Evolutionary conservation across 2,888 invertebrate genomes (phyloP), one percentile per base, ranked within the genome.

Genomic region (Drosophila crucigera): DNA sequence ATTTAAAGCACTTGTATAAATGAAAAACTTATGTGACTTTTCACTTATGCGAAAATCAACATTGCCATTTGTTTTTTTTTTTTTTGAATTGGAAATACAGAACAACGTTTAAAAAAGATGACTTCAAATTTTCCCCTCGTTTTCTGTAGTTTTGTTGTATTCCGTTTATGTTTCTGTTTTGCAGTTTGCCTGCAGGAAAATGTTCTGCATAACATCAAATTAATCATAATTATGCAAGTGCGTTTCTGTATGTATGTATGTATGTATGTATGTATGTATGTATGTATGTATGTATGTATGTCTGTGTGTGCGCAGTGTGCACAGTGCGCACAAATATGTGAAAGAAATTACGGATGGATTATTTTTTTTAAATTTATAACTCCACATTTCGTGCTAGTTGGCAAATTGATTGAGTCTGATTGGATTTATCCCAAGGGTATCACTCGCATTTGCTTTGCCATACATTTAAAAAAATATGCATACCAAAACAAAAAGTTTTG

Each of bases 341-440:
- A 53, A 67, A 35, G 33, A 22, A 53, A 30, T 31, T 19, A 16
- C n/a, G 22, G 3, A 31, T 49, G n/a, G n/a, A 28, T 52, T 43
- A 53, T 62, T 62, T 39, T 52, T 47, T 30, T n/a, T 6, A 3
- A 53, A 50, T 56, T 75, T 83, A 86, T 84, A 86, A 86, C 83
- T 89, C 73, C 75, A 73, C 82, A 70, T 75, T 83, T 76, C 60
- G 70, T 65, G 65, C 56, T 67, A 66, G 59, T 41, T 43, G 59
- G 63, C 63, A 82, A 87, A 84, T 73, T 87, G 85, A 83, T 83
- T 76, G 68, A 80, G 64, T 76, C 80, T 83, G 85, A 88, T 84
- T 83, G 85, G 52, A 62, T 55, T 56, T 80, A 58, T 62, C 83
- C 80, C 76, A n/a, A n/a, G 67, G 73, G 76, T 43, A 68, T 41